These are phyloP conservation scores for Melanchra persicariae DNA, from an alignment of 2,888 invertebrate genomes.

Conservation along the genomic window DNA sequence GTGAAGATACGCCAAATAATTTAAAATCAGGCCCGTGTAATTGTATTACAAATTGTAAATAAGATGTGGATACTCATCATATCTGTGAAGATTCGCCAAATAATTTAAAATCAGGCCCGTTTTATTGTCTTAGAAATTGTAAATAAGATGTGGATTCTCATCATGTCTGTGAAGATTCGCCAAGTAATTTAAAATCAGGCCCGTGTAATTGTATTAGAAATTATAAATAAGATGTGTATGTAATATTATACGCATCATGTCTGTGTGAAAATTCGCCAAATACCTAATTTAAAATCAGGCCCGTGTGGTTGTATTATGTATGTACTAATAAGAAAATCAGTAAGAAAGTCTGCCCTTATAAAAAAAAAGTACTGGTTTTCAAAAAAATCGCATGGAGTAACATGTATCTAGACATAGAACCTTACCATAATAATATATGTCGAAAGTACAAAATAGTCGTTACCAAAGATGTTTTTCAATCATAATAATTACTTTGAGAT, in stretches of 20 bases:
- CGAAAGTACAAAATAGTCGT: constrained; percentile 76
- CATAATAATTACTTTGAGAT: constrained; percentile 59
- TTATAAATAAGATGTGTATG: background rate
- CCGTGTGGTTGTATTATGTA: background rate
- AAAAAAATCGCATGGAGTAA: background rate
- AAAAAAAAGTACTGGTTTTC: background rate
- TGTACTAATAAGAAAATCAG: background rate
- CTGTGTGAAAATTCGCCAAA: background rate
- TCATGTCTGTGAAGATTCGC: too few relatives aligned
- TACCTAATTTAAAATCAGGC: background rate
- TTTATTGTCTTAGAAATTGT: too few relatives aligned
- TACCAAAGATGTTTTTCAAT: constrained; percentile 72
- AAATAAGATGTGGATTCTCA: too few relatives aligned
- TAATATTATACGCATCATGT: background rate
- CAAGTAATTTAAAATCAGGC: too few relatives aligned
- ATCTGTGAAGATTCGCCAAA: too few relatives aligned
- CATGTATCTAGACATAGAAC: constrained; percentile 15
- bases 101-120: too few relatives aligned
- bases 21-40: too few relatives aligned
- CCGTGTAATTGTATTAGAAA: too few relatives aligned
- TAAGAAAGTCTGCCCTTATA: background rate
- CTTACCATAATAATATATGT: constrained; percentile 41
- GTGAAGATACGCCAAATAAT: too few relatives aligned
- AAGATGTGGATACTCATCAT: too few relatives aligned
- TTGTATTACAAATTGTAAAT: too few relatives aligned